Evolutionary conservation across 2,113 vertebrate genomes (phyloP), one percentile per base, ranked within the genome.

Genomic region (Rana temporaria): DNA sequence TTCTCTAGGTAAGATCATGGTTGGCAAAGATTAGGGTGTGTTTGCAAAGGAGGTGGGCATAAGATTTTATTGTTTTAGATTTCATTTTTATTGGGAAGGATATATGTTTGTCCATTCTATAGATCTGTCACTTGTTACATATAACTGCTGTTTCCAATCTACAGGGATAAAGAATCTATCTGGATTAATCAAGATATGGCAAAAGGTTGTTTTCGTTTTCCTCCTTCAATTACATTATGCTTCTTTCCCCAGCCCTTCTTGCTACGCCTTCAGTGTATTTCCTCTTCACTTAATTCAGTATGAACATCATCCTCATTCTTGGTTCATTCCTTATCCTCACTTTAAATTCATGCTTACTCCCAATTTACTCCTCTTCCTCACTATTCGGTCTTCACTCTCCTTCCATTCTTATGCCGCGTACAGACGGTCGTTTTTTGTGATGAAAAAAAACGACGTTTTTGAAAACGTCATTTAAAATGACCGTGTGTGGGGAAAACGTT

Each of bases 131-230:
- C 9, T 6, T 67, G 18, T 3, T 24, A 6, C 9, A 34, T 24
- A 56, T 17, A 75, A 48, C 9, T 22, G 55, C 1, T 2, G 32
- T 69, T 64, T 81, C 14, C 65, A 4, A 5, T 81, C 16, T 38
- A 18, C 69, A 81, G 79, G 22, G 69, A 81, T 53, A 81, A 24
- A 72, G 59, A 65, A 12, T 64, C 59, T 1, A 30, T 73, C 19
- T 81, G 79, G 79, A 81, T 52, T 20, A 18, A 52, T 9, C 57
- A 71, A 56, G 12, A 55, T 14, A 65, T 57, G 19, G 26, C 59
- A 15, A 16, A 24, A 64, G 79, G 79, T 81, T 7, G 5, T 34
- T 68, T 66, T 66, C 12, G 52, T 32, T 52, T 12, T 66, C 64
- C 26, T 66, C 15, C 22, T 66, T 18, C 26, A 24, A 3, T 5